phyloP scores from a whole-genome alignment of 2,888 invertebrate genomes.

The Erynnis tages region DNA sequence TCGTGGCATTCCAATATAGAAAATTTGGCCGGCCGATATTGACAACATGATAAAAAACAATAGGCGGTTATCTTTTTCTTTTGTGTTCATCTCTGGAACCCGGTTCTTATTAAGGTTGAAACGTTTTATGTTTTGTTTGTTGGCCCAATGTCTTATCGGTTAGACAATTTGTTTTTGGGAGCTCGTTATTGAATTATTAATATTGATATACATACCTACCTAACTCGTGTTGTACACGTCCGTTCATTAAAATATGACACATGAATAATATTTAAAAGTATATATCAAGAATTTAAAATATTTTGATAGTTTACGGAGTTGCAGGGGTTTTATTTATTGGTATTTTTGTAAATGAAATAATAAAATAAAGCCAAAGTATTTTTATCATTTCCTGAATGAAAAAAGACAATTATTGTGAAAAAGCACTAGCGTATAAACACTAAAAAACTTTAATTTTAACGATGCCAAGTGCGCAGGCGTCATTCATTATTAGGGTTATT shows the following conservation, averaged over 20 bases:
- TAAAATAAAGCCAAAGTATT: too few relatives aligned
- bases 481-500: slow-evolving; percentile 78
- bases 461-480: slow-evolving; percentile 56
- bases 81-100: slow-evolving; percentile 77
- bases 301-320: too few relatives aligned
- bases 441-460: slow-evolving; percentile 1
- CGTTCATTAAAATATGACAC: slow-evolving; percentile 19
- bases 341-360: too few relatives aligned
- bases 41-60: slow-evolving; percentile 82
- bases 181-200: slow-evolving; percentile 77
- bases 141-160: slow-evolving; percentile 71
- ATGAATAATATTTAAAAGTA: too few relatives aligned
- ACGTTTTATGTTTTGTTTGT: slow-evolving; percentile 73
- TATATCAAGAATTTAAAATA: too few relatives aligned
- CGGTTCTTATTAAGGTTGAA: slow-evolving; percentile 77
- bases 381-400: too few relatives aligned
- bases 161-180: slow-evolving; percentile 78
- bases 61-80: slow-evolving; percentile 78
- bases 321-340: too few relatives aligned
- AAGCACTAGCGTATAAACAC: too few relatives aligned
- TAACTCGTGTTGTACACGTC: slow-evolving; percentile 26
- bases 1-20: slow-evolving; percentile 81
- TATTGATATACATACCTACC: slow-evolving; percentile 49
- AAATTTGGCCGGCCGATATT: slow-evolving; percentile 82
- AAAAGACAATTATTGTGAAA: slow-evolving; percentile 29